Evolutionary conservation across 2,113 vertebrate species (phyloP), one percentile per base, ranked within the genome.

Genomic region (Semnornis frantzii): DNA sequence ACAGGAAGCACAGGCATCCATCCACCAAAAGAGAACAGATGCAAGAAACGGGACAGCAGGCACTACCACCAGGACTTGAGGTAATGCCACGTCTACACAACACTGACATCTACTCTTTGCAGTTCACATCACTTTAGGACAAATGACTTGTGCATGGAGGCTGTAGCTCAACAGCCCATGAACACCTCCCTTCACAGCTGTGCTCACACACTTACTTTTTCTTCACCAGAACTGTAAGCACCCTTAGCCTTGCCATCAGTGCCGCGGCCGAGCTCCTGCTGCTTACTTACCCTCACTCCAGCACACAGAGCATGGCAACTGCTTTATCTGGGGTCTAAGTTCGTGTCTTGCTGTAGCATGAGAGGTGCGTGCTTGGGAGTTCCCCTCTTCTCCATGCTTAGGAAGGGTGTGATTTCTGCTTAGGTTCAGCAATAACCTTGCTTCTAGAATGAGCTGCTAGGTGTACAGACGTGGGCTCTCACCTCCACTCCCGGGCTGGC

Each of bases 301-400:
- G 17, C 14, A 23, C 5, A 59, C 1, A 70, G 33, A 44, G 62
- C 17, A 42, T 0, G 0, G 17, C 5, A 62, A 31, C 4, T 12
- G 39, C 10, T 77, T 39, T 12, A 4, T 1, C 31, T 0, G 9
- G 46, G 39, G 23, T 55, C 65, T 39, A 48, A 50, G 20, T 5
- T 46, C 18, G 25, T 33, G 31, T n/a, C 27, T 84, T 64, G 50
- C 28, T 84, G 60, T 34, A 44, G 42, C 14, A 8, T 4, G 21
- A 50, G 66, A 62, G 42, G 5, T 13, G 21, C 2, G 4, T 54
- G 21, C 18, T 59, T 59, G 31, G n/a, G 6, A 73, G 17, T 15
- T 33, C 19, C 12, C 16, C 23, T 34, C 27, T 42, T 77, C 46
- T 62, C 18, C 28, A 25, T 19, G 8, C 23, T 58, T 23, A 1